Conservation (phyloP, 1,140 invertebrate species). For the Musca domestica region DNA sequence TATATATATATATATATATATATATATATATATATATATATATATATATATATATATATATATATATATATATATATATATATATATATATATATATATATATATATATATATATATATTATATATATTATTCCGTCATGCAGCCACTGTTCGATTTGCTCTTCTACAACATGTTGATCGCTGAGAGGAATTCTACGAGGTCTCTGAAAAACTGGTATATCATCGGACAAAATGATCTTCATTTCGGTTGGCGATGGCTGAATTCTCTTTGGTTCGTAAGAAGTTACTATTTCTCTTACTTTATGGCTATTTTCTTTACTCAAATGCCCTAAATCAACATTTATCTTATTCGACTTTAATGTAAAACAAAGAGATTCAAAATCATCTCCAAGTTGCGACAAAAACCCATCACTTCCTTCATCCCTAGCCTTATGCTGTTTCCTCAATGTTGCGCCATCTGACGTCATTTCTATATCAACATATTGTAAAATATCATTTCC, state of each 20-base stretch:
- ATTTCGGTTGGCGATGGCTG: slow-evolving; percentile 13
- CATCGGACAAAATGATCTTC: slow-evolving; percentile 32
- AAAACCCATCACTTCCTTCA: not conserved
- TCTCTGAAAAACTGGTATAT: slow-evolving; percentile 34
- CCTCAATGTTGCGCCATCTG: too few relatives aligned
- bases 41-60: too few relatives aligned
- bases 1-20: too few relatives aligned
- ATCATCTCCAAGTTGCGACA: not conserved
- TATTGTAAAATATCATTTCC: too few relatives aligned
- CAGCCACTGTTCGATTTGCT: slow-evolving; percentile 43
- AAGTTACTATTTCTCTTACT: not conserved
- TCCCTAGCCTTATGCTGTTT: too few relatives aligned
- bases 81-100: too few relatives aligned
- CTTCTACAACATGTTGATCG: slow-evolving; percentile 38
- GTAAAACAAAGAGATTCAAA: not conserved
- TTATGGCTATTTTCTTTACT: not conserved
- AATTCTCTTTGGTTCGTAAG: not conserved
- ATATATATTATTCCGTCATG: slow-evolving; percentile 35
- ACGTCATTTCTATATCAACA: too few relatives aligned
- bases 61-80: too few relatives aligned
- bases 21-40: too few relatives aligned
- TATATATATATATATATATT: too few relatives aligned
- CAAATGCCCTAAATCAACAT: not conserved
- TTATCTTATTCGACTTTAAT: not conserved
- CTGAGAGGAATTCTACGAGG: slow-evolving; percentile 38